Evolutionary conservation across 2,113 vertebrate genomes (phyloP).

Genomic region (Procavia capensis): DNA sequence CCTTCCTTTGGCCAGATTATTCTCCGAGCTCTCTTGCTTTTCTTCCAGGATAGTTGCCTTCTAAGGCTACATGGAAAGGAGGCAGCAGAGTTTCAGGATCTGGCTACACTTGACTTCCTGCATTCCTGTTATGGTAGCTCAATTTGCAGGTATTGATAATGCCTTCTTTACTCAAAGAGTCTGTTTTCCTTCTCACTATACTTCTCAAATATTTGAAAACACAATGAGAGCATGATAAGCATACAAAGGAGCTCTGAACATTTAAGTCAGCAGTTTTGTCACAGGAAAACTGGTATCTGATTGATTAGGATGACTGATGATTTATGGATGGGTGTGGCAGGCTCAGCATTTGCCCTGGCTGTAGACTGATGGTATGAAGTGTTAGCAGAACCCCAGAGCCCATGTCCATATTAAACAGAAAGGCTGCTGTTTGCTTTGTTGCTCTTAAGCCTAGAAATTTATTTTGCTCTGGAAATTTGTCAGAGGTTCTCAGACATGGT

Average conservation of each 20-base stretch:
- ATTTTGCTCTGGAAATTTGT: constrained; percentile 69
- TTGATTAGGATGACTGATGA: background rate
- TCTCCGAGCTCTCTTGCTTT: background rate
- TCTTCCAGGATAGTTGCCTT: background rate
- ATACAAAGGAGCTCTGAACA: constrained; percentile 41
- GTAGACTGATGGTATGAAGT: background rate
- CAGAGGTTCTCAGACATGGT: constrained; percentile 52
- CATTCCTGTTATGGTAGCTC: background rate
- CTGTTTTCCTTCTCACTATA: background rate
- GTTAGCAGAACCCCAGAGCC: background rate
- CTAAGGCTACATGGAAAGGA: background rate
- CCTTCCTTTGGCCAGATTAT: no score
- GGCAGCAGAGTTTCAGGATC: background rate
- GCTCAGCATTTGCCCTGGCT: constrained; percentile 3
- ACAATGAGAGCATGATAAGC: constrained; percentile 38
- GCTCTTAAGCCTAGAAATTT: constrained; percentile 52
- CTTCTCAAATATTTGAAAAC: constrained; percentile 52
- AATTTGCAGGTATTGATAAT: background rate
- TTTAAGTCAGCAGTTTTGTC: constrained; percentile 3
- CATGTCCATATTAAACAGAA: background rate
- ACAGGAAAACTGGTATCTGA: constrained; percentile 18
- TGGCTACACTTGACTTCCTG: background rate
- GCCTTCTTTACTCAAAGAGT: background rate
- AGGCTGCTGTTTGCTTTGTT: constrained; percentile 57
- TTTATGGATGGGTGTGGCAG: background rate